phyloP scores from a whole-genome alignment of 1,140 invertebrate species.

The Aporrectodea caliginosa region DNA sequence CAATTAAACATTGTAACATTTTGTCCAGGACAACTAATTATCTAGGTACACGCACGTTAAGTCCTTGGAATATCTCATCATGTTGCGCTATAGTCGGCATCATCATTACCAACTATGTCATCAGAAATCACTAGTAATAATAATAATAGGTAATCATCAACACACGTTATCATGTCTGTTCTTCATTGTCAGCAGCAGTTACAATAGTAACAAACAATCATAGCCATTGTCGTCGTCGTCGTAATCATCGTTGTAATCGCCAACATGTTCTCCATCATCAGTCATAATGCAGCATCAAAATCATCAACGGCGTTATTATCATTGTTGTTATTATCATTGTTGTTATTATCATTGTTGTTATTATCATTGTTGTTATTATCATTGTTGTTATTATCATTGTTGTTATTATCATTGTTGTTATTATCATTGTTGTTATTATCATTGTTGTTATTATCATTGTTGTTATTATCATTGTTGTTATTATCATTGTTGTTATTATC shows the following conservation, averaged over 20 bases:
- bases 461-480: background rate
- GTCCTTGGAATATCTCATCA: too few species aligned
- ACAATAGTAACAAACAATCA: too few species aligned
- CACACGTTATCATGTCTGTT: too few species aligned
- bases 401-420: background rate
- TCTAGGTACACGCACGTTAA: too few species aligned
- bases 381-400: background rate
- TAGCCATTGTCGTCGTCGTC: background rate
- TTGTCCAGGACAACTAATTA: too few species aligned
- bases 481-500: background rate
- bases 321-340: background rate
- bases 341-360: background rate
- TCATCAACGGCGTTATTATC: background rate
- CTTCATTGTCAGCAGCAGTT: too few species aligned
- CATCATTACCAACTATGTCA: too few species aligned
- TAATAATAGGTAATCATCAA: too few species aligned
- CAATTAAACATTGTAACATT: too few species aligned
- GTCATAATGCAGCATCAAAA: background rate
- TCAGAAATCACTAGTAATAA: too few species aligned
- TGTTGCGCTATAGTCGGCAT: too few species aligned
- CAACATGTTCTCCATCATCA: background rate
- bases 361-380: background rate
- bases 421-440: background rate
- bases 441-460: background rate
- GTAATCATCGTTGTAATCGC: background rate